Percentiles rank a stretch among this genome's conserved stretches.
Conservation (phyloP, 1,140 invertebrate genomes). For the Euschistus heros region DNA sequence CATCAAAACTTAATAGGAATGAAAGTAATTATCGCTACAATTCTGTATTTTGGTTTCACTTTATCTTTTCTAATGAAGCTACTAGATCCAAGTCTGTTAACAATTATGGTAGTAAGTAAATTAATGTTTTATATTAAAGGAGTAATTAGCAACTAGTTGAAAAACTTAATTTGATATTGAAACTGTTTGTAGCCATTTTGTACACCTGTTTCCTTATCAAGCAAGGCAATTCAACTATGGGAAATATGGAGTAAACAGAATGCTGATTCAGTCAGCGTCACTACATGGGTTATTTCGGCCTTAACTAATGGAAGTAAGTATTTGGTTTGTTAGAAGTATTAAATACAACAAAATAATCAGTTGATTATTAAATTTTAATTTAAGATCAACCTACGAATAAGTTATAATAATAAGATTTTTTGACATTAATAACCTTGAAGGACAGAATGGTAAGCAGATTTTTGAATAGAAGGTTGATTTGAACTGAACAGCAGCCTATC, state of each 20-base stretch:
- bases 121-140: background rate
- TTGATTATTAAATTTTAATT: no score
- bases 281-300: conserved; percentile 57
- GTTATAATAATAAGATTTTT: no score
- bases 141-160: background rate
- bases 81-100: conserved; percentile 44
- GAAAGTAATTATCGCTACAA: conserved; percentile 33
- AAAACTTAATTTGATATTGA: no score
- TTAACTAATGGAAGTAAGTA: conserved; percentile 54
- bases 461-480: no score
- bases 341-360: no score
- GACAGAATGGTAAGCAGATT: no score
- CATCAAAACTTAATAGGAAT: conserved; percentile 43
- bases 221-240: conserved; percentile 53
- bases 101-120: conserved; percentile 48
- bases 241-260: conserved; percentile 49
- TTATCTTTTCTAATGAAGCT: conserved; percentile 40
- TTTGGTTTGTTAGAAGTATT: background rate
- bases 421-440: no score
- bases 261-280: conserved; percentile 49
- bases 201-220: conserved; percentile 55
- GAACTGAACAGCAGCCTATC: no score
- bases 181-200: conserved; percentile 44
- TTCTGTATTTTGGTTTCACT: conserved; percentile 41
- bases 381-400: no score